Evolutionary conservation across 2,797 vertebrate species (phyloP), one percentile per base, ranked within the genome.

Genomic region (Sciurus vulgaris): DNA sequence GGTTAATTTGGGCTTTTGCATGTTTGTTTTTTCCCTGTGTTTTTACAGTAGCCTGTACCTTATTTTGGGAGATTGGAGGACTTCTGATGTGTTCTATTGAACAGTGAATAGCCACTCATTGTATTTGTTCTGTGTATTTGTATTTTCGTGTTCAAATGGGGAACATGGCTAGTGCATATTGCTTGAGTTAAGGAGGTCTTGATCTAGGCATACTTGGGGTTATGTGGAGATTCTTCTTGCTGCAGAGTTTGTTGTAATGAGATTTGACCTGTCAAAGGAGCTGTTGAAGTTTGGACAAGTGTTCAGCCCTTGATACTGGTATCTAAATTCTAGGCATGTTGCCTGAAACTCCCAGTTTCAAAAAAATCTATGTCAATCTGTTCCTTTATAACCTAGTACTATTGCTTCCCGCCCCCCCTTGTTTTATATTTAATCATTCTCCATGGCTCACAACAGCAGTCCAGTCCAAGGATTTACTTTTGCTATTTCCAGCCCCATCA

Each of bases 241-340:
- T 47, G 38, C 93, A 83, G n/a, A 96, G 78, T 89, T 93, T 79
- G 74, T 84, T 33, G 28, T 93, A 63, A 86, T 93, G 94, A 91
- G 84, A 28, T 93, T 81, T 86, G 89, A 79, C 93, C 70, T 83
- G 70, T 86, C 83, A 79, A 22, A 47, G 51, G 89, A 94, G 59
- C 89, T 73, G 49, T 56, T 73, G 86, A 87, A 0, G 8, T 76
- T 78, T 81, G 92, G 79, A 91, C 24, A 65, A 87, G 74, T 63
- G 76, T 91, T 96, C 17, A 10, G 79, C 56, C 82, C 77, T 86
- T 95, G 73, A 86, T 87, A 88, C 74, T 91, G 56, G 56, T 72
- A 44, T 94, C 90, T 93, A 84, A 95, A 97, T 96, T 96, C 94
- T 81, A 95, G 78, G 91, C 95, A 93, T 97, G 93, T 89, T 94